phyloP scores from a whole-genome alignment of 2,888 invertebrate genomes.

The Dastarcus helophoroides region DNA sequence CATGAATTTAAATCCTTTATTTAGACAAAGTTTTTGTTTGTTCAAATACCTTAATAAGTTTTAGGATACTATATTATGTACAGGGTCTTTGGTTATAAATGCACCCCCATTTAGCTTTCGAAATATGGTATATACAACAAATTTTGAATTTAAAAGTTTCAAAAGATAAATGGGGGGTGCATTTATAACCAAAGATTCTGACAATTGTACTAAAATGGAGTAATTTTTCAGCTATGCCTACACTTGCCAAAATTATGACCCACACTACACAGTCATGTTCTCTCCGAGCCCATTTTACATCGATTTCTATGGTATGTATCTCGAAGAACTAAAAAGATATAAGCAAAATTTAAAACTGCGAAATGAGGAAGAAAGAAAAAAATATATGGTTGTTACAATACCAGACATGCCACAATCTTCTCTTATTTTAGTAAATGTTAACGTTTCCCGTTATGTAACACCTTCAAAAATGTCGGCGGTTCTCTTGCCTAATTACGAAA shows the following conservation, averaged over 20 bases:
- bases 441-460: neutral
- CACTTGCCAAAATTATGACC: neutral
- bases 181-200: too few species aligned
- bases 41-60: too few species aligned
- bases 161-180: too few species aligned
- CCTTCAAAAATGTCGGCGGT: neutral
- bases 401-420: slow-evolving; percentile 3
- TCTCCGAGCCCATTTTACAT: neutral
- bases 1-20: too few species aligned
- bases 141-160: too few species aligned
- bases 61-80: too few species aligned
- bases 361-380: neutral
- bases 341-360: neutral
- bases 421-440: slow-evolving; percentile 1
- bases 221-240: slow-evolving; percentile 1
- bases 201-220: too few species aligned
- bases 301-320: neutral
- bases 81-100: too few species aligned
- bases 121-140: too few species aligned
- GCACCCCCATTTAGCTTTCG: too few species aligned
- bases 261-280: slow-evolving; percentile 1
- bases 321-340: neutral
- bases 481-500: neutral
- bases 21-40: too few species aligned
- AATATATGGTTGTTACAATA: neutral